Percentiles rank a stretch among this genome's conserved stretches.
phyloP scores from a whole-genome alignment of 1,140 invertebrate genomes.

The Samia ricini region DNA sequence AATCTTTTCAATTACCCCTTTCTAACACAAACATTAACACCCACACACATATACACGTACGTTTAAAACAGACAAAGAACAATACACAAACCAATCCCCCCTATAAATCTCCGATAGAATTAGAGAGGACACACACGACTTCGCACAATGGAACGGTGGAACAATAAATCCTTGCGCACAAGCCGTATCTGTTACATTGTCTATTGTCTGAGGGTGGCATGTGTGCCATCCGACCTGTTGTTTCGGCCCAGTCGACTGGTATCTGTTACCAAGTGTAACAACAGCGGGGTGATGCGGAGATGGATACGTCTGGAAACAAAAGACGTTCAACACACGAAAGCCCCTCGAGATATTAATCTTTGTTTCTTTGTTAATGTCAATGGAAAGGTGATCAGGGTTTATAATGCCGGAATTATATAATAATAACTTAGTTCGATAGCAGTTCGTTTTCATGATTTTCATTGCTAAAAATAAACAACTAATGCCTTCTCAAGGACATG shows the following conservation, averaged over 20 bases:
- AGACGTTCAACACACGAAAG: background rate
- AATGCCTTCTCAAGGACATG: too few relatives aligned
- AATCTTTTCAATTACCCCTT: background rate
- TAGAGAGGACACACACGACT: conserved; percentile 4
- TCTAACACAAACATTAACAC: background rate
- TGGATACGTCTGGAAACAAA: background rate
- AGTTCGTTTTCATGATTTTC: too few relatives aligned
- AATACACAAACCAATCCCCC: conserved; percentile 6
- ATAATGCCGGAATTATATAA: background rate
- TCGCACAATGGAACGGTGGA: conserved; percentile 1
- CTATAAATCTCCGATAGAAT: conserved; percentile 9
- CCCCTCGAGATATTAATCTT: background rate
- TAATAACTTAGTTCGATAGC: too few relatives aligned
- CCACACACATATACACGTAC: background rate
- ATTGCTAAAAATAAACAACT: too few relatives aligned
- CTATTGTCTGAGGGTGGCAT: conserved; percentile 5
- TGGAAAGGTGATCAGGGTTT: background rate
- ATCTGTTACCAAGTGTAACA: background rate
- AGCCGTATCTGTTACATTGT: conserved; percentile 7
- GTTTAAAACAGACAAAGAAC: background rate
- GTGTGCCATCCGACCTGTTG: conserved; percentile 5
- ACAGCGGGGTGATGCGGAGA: background rate
- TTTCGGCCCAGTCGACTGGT: conserved; percentile 6
- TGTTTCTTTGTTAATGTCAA: background rate
- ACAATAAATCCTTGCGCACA: conserved; percentile 7